These are phyloP conservation scores for Orussus abietinus DNA, from an alignment of 1,140 invertebrate genomes.

Conservation along the genomic window DNA sequence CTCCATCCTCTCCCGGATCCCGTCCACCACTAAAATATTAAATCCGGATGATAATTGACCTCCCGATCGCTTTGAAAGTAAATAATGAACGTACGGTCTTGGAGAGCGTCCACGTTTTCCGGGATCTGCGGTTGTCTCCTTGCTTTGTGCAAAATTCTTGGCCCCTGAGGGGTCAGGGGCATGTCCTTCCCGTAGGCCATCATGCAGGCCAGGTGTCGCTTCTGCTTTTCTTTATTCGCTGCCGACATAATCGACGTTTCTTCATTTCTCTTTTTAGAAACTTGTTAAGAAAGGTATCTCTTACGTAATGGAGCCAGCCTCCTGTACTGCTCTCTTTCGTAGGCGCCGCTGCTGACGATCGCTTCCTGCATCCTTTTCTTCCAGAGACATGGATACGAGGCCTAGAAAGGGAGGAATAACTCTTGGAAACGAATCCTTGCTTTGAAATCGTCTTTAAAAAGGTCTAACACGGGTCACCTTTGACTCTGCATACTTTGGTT, in stretches of 20 bases:
- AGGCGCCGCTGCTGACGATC: conserved; percentile 38
- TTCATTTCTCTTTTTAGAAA: conserved; percentile 11
- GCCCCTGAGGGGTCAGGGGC: conserved; percentile 43
- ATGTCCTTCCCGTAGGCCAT: conserved; percentile 53
- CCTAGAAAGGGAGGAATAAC: conserved; percentile 18
- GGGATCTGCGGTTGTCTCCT: conserved; percentile 16
- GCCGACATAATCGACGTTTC: conserved; percentile 8
- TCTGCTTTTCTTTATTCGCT: conserved; percentile 48
- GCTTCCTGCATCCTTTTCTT: conserved; percentile 30
- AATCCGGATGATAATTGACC: not conserved
- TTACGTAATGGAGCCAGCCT: conserved; percentile 45
- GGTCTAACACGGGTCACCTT: no score
- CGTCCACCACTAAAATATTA: conserved; percentile 39
- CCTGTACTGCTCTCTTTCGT: conserved; percentile 47
- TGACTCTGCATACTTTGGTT: conserved; percentile 14
- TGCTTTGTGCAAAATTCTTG: conserved; percentile 25
- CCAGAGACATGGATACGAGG: conserved; percentile 23
- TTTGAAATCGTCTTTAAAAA: no score
- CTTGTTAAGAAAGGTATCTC: conserved; percentile 16
- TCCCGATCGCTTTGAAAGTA: not conserved
- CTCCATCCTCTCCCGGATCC: conserved; percentile 49
- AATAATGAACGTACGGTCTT: conserved; percentile 35
- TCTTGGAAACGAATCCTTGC: no score
- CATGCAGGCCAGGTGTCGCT: conserved; percentile 47
- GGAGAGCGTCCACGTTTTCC: conserved; percentile 28